These are phyloP conservation scores for Ormyrus pomaceus DNA, from an alignment of 2,888 invertebrate genomes.

Conservation along the genomic window DNA sequence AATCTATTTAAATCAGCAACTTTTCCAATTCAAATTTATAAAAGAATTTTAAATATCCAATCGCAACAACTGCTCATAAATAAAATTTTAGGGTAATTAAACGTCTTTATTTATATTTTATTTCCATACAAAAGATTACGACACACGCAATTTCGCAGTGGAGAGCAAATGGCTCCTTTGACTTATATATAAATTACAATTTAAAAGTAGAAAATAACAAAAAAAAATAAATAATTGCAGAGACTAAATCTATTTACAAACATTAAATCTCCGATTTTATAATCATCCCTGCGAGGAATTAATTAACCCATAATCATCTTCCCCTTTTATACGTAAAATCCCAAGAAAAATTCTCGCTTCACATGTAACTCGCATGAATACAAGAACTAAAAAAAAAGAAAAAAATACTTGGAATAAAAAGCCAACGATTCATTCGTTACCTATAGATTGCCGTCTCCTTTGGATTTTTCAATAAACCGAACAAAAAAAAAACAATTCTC, in stretches of 20 bases:
- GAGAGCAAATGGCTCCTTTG: constrained; percentile 44
- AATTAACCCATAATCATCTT: constrained; percentile 32
- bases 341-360: constrained; percentile 31
- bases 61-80: constrained; percentile 39
- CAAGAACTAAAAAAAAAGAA: constrained; percentile 24
- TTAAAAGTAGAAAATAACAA: constrained; percentile 58
- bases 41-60: constrained; percentile 36
- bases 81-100: constrained; percentile 47
- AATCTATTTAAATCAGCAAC: neutral
- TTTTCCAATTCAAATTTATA: constrained; percentile 19
- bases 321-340: constrained; percentile 32
- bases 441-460: constrained; percentile 27
- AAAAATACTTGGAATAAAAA: constrained; percentile 46
- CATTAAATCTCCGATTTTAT: constrained; percentile 60
- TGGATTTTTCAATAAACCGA: constrained; percentile 15
- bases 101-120: constrained; percentile 55
- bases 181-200: constrained; percentile 56
- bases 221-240: constrained; percentile 68
- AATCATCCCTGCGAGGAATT: constrained; percentile 50
- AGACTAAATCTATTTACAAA: constrained; percentile 67
- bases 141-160: constrained; percentile 53
- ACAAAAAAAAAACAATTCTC: constrained; percentile 32
- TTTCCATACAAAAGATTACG: constrained; percentile 59
- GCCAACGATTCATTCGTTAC: constrained; percentile 27
- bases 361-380: constrained; percentile 18